phyloP scores from a whole-genome alignment of 2,113 vertebrate species.

The Peromyscus polionotus region DNA sequence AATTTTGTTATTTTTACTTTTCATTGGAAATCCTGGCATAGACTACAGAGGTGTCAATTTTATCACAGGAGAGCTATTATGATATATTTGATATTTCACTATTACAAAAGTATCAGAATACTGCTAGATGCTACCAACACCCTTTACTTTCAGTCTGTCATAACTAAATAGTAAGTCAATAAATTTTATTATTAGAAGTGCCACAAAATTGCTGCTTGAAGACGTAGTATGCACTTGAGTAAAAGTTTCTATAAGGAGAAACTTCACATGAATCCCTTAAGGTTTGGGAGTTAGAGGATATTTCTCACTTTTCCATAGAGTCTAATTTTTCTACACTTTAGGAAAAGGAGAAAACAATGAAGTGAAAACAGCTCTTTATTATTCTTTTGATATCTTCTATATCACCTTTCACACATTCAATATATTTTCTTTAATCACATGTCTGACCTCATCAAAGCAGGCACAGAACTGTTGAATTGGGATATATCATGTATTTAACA shows the following conservation, averaged over 20 bases:
- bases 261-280: neutral
- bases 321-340: neutral
- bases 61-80: neutral
- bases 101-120: neutral
- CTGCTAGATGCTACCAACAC: neutral
- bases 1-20: neutral
- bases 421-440: neutral
- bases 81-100: conserved; percentile 34
- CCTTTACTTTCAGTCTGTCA: neutral
- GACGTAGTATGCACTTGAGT: neutral
- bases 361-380: neutral
- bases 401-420: neutral
- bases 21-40: neutral
- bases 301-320: neutral
- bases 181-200: neutral
- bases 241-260: conserved; percentile 3
- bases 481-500: neutral
- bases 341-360: neutral
- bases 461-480: neutral
- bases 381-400: neutral
- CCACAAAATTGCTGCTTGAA: neutral
- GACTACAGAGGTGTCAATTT: conserved; percentile 3
- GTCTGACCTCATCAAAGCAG: neutral
- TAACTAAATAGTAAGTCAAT: neutral
- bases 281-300: neutral